phyloP scores from a whole-genome alignment of 2,888 invertebrate species.

The Galerucella calmariensis region DNA sequence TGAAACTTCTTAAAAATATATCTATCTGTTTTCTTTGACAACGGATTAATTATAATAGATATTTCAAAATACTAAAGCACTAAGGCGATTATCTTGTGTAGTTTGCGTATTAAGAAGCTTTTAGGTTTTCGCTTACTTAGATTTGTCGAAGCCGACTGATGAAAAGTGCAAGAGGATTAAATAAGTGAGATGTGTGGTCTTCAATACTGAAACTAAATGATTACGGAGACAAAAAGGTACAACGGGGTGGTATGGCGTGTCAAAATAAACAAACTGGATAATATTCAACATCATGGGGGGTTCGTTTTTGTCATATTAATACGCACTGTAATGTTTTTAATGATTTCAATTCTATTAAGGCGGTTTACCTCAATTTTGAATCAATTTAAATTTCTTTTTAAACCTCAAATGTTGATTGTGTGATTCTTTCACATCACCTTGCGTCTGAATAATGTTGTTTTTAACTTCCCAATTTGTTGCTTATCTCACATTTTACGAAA shows the following conservation, averaged over 20 bases:
- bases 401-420: too few relatives aligned
- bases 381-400: too few relatives aligned
- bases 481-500: too few relatives aligned
- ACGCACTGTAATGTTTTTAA: not conserved
- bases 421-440: too few relatives aligned
- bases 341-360: too few relatives aligned
- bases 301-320: not conserved
- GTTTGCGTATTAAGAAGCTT: slow-evolving; percentile 13
- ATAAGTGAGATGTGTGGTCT: slow-evolving; percentile 19
- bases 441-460: too few relatives aligned
- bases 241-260: slow-evolving; percentile 6
- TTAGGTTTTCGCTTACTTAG: slow-evolving; percentile 19
- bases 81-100: slow-evolving; percentile 20
- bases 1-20: not conserved
- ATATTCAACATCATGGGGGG: not conserved
- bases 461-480: too few relatives aligned
- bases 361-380: too few relatives aligned
- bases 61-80: slow-evolving; percentile 9
- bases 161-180: slow-evolving; percentile 12
- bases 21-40: slow-evolving; percentile 1
- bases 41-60: slow-evolving; percentile 12
- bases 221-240: not conserved
- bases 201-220: not conserved
- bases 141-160: slow-evolving; percentile 11
- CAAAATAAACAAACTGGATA: slow-evolving; percentile 4